Percentiles rank a stretch among this genome's conserved stretches.
Conservation (phyloP, 1,140 invertebrate species). For the Bilobella aurantiaca region DNA sequence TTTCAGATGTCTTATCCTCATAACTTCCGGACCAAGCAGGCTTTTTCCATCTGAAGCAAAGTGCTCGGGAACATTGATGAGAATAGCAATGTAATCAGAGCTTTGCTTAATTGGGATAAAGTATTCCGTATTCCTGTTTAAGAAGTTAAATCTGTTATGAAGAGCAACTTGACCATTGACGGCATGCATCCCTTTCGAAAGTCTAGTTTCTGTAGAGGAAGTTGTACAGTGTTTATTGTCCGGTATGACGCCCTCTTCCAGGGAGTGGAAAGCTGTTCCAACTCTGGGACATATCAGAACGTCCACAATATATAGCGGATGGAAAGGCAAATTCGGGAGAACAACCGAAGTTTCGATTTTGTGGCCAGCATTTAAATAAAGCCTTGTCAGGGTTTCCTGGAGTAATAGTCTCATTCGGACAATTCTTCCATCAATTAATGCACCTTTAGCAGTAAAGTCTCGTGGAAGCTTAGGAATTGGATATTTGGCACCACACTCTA, state of each 20-base stretch:
- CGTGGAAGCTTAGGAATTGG: constrained; percentile 49
- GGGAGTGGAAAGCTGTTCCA: no score
- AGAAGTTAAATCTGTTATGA: not conserved
- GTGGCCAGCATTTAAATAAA: constrained; percentile 15
- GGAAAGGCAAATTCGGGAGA: constrained; percentile 46
- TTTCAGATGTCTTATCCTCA: constrained; percentile 52
- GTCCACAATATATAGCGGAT: constrained; percentile 53
- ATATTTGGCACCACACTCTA: constrained; percentile 47
- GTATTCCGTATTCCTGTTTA: not conserved
- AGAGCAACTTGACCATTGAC: not conserved
- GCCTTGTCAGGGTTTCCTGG: constrained; percentile 39
- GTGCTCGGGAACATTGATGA: constrained; percentile 56
- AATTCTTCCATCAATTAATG: constrained; percentile 47
- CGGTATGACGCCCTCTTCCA: no score
- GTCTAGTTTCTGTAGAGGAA: not conserved
- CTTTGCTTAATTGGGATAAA: not conserved
- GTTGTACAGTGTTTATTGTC: not conserved
- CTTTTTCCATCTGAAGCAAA: constrained; percentile 47
- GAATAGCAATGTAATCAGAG: constrained; percentile 40
- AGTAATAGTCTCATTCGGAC: constrained; percentile 46
- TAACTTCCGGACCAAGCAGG: constrained; percentile 52
- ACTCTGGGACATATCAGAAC: constrained; percentile 47
- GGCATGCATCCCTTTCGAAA: no score
- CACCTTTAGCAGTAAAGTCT: constrained; percentile 41
- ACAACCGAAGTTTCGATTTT: constrained; percentile 40